Percentiles rank a stretch among this genome's conserved stretches.
Evolutionary conservation across 2,797 vertebrate genomes (phyloP).

Genomic region (Nasua narica): DNA sequence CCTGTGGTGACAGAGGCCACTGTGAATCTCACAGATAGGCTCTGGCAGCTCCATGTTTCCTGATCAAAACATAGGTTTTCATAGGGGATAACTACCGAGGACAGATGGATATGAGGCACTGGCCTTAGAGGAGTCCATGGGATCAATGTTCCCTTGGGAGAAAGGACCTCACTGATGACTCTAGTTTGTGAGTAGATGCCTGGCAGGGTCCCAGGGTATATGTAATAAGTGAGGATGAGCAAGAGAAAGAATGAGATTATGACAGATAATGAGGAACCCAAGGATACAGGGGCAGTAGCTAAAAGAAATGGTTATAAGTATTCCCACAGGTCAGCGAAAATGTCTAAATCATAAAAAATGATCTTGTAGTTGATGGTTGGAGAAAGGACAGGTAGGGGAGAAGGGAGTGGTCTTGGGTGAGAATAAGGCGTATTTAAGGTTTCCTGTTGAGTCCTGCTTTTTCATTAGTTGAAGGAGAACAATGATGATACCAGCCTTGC

Average conservation of each 20-base stretch:
- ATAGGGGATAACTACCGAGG: background rate
- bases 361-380: background rate
- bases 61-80: background rate
- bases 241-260: background rate
- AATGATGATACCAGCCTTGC: background rate
- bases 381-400: background rate
- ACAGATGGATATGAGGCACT: background rate
- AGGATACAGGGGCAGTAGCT: background rate
- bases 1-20: background rate
- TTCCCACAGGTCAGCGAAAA: background rate
- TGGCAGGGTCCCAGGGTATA: background rate
- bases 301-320: background rate
- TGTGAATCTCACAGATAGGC: background rate
- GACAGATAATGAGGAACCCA: background rate
- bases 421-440: background rate
- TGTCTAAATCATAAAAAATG: background rate
- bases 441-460: background rate
- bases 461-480: background rate
- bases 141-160: background rate
- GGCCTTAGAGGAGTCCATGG: background rate
- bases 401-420: too few relatives aligned
- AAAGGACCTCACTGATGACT: background rate
- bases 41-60: conserved; percentile 22
- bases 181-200: background rate
- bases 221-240: background rate